Evolutionary conservation across 2,113 vertebrate species (phyloP), one percentile per base, ranked within the genome.

Genomic region (Lagenorhynchus albirostris): DNA sequence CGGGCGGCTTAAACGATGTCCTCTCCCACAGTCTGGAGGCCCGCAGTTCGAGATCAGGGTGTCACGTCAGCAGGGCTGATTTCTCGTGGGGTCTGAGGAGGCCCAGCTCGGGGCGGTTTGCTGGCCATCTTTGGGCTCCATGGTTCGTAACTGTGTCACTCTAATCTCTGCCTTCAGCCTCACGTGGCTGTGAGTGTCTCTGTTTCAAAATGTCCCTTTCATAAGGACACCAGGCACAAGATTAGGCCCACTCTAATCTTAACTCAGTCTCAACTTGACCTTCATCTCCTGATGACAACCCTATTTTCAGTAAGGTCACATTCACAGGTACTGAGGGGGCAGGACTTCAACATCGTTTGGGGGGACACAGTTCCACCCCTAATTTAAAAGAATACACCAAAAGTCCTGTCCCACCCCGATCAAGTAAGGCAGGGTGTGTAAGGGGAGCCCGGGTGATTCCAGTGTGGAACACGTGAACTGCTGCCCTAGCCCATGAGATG

Each of bases 141-240:
- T 0, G 44, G 36, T n/a, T 23, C 38, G 21, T 36, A 29, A 9
- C 55, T 58, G 4, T 7, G 6, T 8, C 23, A 2, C 14, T 1
- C 2, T 0, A 0, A 18, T 2, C 63, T 29, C 62, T 33, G 65
- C 18, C 26, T 20, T 23, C 50, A 6, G 3, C 38, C 29, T 29
- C 44, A 7, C 15, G 2, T 1, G 2, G 44, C 4, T 1, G 14
- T 8, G 47, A 3, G 8, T 1, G 1, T 8, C 0, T 29, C 62
- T 23, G 2, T 38, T 62, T 41, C 88, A 33, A 11, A 10, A 11
- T 10, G 10, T 3, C 2, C 62, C 18, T 36, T 31, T 12, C 9
- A 23, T 17, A n/a, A n/a, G 63, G 79, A 44, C 50, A 13, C 21
- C 1, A 8, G 86, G 2, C 29, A 0, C 7, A 2, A 1, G 47